These are phyloP conservation scores for Leucania comma DNA, from an alignment of 2,888 invertebrate genomes.

Conservation along the genomic window DNA sequence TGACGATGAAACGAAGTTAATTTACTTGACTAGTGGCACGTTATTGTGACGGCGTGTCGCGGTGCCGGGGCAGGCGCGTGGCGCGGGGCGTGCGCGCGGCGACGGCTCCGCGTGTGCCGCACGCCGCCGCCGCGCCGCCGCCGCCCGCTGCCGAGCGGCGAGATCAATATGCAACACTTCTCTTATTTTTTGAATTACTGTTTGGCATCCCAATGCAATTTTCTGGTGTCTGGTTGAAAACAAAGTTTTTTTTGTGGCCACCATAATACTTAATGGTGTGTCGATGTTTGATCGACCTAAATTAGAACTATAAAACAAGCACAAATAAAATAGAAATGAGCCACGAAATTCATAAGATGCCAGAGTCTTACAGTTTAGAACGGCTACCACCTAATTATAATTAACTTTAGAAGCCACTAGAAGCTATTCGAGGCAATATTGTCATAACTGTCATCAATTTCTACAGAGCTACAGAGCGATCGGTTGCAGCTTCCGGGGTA, in stretches of 20 bases:
- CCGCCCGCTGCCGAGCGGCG: conserved; percentile 54
- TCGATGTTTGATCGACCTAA: not conserved
- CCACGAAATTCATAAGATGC: not conserved
- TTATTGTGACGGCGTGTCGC: conserved; percentile 75
- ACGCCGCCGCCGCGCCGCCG: conserved; percentile 46
- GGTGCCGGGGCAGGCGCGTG: conserved; percentile 58
- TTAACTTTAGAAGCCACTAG: too few relatives aligned
- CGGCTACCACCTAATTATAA: not conserved
- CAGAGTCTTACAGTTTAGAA: not conserved
- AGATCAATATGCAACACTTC: conserved; percentile 65
- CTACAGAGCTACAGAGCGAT: not conserved
- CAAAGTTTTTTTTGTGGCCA: conserved; percentile 5
- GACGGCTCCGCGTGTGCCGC: conserved; percentile 60
- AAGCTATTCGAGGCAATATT: too few relatives aligned
- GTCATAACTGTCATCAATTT: too few relatives aligned
- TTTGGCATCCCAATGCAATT: conserved; percentile 18
- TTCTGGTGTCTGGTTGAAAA: not conserved
- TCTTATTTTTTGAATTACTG: conserved; percentile 58
- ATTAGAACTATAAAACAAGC: conserved; percentile 1
- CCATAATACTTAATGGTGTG: not conserved
- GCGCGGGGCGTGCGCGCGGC: conserved; percentile 67
- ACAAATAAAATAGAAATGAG: not conserved
- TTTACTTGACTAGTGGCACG: conserved; percentile 78
- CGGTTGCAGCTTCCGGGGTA: conserved; percentile 8
- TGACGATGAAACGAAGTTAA: conserved; percentile 86